Percentiles rank a stretch among this genome's conserved stretches.
Conservation (phyloP, 2,888 invertebrate species). For the Rugalucina vietnamica region DNA sequence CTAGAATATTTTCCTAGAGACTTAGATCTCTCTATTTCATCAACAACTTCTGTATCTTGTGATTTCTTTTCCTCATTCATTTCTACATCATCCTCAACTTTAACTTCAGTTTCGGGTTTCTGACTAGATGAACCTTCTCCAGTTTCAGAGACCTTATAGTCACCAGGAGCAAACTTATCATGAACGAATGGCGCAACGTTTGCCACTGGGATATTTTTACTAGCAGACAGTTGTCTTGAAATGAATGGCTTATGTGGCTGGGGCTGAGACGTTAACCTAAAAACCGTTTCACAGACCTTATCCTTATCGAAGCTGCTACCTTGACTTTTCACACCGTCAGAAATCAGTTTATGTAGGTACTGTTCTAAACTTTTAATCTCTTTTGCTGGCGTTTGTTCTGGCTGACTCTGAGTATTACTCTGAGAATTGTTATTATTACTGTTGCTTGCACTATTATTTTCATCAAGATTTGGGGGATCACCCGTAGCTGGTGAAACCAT, state of each 20-base stretch:
- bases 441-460: conserved; percentile 6
- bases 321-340: conserved; percentile 59
- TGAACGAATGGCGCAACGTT: conserved; percentile 77
- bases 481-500: conserved; percentile 57
- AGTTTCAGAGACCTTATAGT: background rate
- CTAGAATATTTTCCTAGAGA: background rate
- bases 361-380: conserved; percentile 57
- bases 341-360: conserved; percentile 59
- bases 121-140: background rate
- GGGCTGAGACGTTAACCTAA: conserved; percentile 48
- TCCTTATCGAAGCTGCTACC: conserved; percentile 53
- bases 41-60: conserved; percentile 10
- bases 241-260: conserved; percentile 56
- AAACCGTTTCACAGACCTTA: conserved; percentile 48
- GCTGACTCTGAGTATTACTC: conserved; percentile 27
- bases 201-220: conserved; percentile 76
- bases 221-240: conserved; percentile 54
- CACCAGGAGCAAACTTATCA: conserved; percentile 35
- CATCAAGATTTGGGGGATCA: conserved; percentile 76
- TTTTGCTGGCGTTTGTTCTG: conserved; percentile 6
- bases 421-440: conserved; percentile 5
- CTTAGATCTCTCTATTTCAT: background rate
- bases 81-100: background rate
- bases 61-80: conserved; percentile 15
- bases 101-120: background rate